These are phyloP conservation scores for zebrafish (Danio rerio) DNA, from an alignment of 2,113 vertebrate genomes.

Conservation along the genomic window DNA sequence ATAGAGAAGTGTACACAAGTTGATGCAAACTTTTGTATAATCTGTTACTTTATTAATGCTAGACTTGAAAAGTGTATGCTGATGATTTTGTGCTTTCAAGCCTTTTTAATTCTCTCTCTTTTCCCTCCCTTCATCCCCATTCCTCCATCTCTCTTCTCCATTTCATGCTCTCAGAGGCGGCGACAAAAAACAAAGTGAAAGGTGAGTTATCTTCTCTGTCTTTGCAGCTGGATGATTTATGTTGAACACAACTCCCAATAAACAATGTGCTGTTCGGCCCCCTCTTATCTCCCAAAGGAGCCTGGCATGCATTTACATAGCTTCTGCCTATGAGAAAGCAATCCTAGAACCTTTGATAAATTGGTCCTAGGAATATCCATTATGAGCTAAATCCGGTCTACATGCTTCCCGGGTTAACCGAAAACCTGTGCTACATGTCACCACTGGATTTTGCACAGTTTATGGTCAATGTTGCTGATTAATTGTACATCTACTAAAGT, in stretches of 20 bases:
- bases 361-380: conserved; percentile 51
- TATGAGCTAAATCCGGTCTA: conserved; percentile 26
- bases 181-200: conserved; percentile 82
- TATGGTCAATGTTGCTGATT: neutral
- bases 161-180: conserved; percentile 75
- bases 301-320: conserved; percentile 71
- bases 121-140: conserved; percentile 52
- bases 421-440: conserved; percentile 6
- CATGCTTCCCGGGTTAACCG: conserved; percentile 35
- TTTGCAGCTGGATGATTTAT: conserved; percentile 77
- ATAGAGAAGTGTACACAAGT: too few species aligned
- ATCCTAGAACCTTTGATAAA: conserved; percentile 52
- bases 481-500: neutral
- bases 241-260: conserved; percentile 72
- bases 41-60: neutral
- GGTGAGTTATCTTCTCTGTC: conserved; percentile 80
- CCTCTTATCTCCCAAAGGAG: conserved; percentile 70
- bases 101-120: conserved; percentile 71
- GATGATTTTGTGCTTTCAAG: conserved; percentile 53
- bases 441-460: neutral
- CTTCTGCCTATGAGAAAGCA: conserved; percentile 48
- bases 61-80: conserved; percentile 54
- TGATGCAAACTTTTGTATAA: too few species aligned
- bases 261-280: conserved; percentile 69
- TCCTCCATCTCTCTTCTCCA: conserved; percentile 30